Percentiles rank a stretch among this genome's conserved stretches.
phyloP scores from a whole-genome alignment of 2,797 vertebrate species.

The Urosaurus nigricauda region DNA sequence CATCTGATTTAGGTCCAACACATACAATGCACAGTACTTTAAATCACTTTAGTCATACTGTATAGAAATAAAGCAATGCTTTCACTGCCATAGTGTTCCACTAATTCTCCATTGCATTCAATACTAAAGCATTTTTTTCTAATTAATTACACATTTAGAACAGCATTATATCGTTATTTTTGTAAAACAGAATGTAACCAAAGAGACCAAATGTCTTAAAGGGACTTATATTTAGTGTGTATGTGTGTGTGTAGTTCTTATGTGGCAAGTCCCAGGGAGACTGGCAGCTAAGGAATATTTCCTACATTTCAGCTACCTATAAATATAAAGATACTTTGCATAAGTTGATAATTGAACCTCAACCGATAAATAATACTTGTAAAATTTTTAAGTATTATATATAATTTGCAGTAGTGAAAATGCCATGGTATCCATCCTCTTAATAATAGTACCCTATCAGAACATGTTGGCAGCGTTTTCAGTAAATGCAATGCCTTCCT shows the following conservation, averaged over 20 bases:
- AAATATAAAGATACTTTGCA: neutral
- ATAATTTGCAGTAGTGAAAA: neutral
- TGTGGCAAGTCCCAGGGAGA: neutral
- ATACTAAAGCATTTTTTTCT: neutral
- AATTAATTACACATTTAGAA: neutral
- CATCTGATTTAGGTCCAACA: neutral
- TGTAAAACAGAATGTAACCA: neutral
- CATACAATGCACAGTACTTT: neutral
- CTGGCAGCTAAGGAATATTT: neutral
- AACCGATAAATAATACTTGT: neutral
- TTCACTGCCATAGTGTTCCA: neutral
- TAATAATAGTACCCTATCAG: neutral
- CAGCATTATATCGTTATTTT: neutral
- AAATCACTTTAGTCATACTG: neutral
- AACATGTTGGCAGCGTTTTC: constrained; percentile 6
- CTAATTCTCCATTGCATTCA: neutral
- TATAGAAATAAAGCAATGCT: neutral
- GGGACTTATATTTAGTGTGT: too few relatives aligned
- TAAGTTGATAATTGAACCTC: neutral
- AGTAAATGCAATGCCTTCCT: neutral
- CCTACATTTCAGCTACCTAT: neutral
- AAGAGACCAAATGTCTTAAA: neutral
- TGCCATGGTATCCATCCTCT: neutral
- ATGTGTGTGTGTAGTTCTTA: too few relatives aligned
- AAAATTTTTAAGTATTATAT: neutral